Evolutionary conservation across 2,113 vertebrate species (phyloP).

Genomic region (Cariama cristata): DNA sequence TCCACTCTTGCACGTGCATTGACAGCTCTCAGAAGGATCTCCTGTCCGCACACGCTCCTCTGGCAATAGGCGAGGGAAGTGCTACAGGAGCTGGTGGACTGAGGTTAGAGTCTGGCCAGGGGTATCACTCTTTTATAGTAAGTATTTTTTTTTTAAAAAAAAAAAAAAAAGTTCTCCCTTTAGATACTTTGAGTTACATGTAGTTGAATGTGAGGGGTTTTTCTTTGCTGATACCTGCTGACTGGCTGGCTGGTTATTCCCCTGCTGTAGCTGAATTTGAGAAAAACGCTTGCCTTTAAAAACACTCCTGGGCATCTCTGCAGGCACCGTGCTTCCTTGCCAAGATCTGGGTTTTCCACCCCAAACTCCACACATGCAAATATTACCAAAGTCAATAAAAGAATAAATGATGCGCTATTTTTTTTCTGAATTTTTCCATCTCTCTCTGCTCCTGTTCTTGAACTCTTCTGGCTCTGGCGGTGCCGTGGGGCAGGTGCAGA

Average conservation of each 20-base stretch:
- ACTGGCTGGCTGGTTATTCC: background rate
- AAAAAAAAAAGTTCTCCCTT: background rate
- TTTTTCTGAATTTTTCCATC: background rate
- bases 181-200: background rate
- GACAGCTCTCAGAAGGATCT: background rate
- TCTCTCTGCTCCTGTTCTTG: background rate
- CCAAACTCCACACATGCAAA: background rate
- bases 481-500: rapidly evolving
- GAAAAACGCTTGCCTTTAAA: background rate
- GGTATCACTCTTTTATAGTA: background rate
- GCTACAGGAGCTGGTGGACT: background rate
- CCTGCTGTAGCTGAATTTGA: background rate
- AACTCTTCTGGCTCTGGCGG: background rate
- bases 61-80: background rate
- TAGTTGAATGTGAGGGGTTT: conserved; percentile 8
- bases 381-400: conserved; percentile 22
- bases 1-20: background rate
- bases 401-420: background rate
- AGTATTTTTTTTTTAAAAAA: background rate
- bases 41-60: background rate
- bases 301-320: background rate
- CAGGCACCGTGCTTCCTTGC: background rate
- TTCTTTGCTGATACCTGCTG: background rate
- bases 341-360: background rate
- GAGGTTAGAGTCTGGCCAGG: background rate